These are phyloP conservation scores for Cosmia pyralina DNA, from an alignment of 2,888 invertebrate genomes.

Conservation along the genomic window DNA sequence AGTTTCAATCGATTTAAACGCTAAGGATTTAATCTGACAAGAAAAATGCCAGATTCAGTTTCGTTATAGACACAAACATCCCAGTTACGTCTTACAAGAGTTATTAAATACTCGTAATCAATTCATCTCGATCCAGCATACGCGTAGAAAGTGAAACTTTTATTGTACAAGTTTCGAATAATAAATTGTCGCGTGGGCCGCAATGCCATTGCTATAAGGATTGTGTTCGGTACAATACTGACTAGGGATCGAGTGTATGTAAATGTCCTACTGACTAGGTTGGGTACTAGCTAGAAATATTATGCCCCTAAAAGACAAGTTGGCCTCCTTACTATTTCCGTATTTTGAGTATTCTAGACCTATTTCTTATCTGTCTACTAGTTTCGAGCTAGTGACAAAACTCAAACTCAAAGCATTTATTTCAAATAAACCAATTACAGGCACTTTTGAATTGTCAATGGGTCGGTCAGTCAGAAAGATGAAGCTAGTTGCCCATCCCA, in stretches of 20 bases:
- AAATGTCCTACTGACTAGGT: conserved; percentile 15
- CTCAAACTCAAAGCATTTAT: too few species aligned
- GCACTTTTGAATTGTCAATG: too few species aligned
- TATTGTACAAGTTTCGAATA: conserved; percentile 78
- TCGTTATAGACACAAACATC: conserved; percentile 12
- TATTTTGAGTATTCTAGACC: conserved; percentile 14
- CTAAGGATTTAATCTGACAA: conserved; percentile 15
- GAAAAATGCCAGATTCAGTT: conserved; percentile 7
- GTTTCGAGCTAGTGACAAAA: not conserved
- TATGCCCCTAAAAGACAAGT: conserved; percentile 8
- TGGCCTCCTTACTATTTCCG: conserved; percentile 11
- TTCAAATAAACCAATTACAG: too few species aligned
- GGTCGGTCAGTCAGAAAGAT: too few species aligned
- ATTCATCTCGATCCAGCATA: conserved; percentile 56
- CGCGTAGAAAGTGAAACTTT: conserved; percentile 83
- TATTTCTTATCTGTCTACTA: conserved; percentile 15
- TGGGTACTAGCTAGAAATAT: conserved; percentile 17
- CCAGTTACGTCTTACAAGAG: conserved; percentile 18
- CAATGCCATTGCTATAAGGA: conserved; percentile 40
- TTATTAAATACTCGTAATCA: conserved; percentile 40
- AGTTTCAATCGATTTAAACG: conserved; percentile 33
- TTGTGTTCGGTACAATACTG: conserved; percentile 19
- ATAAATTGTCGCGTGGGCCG: conserved; percentile 75
- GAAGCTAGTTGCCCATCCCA: too few species aligned
- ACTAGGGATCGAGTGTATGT: conserved; percentile 31